Percentiles rank a stretch among this genome's conserved stretches.
phyloP scores from a whole-genome alignment of 2,888 invertebrate species.

The Drosophila heteroneura region DNA sequence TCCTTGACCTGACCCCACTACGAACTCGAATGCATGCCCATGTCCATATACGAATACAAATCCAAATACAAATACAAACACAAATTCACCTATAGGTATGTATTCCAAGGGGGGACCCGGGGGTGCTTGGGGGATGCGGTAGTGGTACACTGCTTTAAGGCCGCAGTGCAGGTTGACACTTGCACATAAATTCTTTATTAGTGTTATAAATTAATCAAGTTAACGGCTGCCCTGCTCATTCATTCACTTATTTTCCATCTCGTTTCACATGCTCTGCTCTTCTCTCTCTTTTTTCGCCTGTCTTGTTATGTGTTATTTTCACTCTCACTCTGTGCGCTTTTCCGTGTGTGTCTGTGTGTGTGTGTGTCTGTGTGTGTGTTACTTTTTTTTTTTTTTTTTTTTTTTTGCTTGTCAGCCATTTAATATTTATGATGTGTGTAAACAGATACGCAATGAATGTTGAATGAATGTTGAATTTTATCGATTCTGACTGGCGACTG shows the following conservation, averaged over 20 bases:
- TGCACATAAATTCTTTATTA: constrained; percentile 79
- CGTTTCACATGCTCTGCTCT: constrained; percentile 8
- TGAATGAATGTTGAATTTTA: constrained; percentile 71
- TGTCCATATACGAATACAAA: neutral
- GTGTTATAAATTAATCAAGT: constrained; percentile 81
- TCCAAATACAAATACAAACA: neutral
- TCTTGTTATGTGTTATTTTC: constrained; percentile 44
- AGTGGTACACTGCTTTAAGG: constrained; percentile 32
- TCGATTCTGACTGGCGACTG: constrained; percentile 58
- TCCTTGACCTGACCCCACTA: constrained; percentile 72
- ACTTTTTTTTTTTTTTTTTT: constrained; percentile 18
- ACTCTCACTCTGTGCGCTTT: constrained; percentile 31
- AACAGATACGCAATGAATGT: constrained; percentile 80
- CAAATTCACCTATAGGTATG: neutral
- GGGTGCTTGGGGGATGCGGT: neutral
- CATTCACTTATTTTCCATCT: constrained; percentile 25
- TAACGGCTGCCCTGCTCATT: constrained; percentile 51
- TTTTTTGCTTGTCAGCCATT: constrained; percentile 63
- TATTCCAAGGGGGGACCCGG: neutral
- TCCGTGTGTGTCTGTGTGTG: constrained; percentile 16
- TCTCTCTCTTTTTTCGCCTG: constrained; percentile 23
- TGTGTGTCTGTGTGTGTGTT: constrained; percentile 10
- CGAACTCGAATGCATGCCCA: constrained; percentile 13
- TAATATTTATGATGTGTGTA: constrained; percentile 77
- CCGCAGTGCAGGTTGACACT: constrained; percentile 79